Conservation (phyloP, 2,888 invertebrate genomes). For the Plebejus melissa region DNA sequence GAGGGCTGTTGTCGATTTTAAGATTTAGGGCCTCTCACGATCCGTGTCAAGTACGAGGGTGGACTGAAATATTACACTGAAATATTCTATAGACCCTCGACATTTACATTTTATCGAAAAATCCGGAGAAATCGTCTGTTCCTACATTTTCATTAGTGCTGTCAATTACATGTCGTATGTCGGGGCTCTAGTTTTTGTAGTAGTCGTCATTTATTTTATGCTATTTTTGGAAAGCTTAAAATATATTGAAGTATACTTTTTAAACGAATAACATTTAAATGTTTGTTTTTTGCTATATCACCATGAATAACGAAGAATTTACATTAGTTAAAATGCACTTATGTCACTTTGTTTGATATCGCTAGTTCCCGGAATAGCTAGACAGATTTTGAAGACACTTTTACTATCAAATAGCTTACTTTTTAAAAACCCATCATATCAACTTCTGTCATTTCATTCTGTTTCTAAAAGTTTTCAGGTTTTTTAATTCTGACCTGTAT, state of each 20-base stretch:
- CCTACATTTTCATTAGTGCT: constrained; percentile 14
- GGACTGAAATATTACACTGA: constrained; percentile 15
- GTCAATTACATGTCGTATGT: neutral
- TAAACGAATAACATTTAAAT: no score
- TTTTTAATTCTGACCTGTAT: no score
- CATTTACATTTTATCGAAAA: constrained; percentile 21
- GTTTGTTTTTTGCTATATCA: no score
- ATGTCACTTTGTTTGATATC: no score
- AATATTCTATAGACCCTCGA: constrained; percentile 18
- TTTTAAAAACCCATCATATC: no score
- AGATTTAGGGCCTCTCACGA: constrained; percentile 24
- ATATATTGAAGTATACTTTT: neutral
- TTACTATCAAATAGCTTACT: no score
- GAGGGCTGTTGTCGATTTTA: constrained; percentile 25
- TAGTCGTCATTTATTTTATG: neutral
- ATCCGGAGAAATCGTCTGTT: neutral
- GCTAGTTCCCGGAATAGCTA: no score
- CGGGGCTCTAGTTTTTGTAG: neutral
- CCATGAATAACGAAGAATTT: no score
- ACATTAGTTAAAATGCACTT: no score
- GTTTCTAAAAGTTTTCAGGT: no score
- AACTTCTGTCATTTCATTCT: no score
- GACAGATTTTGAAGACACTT: no score
- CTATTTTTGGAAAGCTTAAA: neutral
- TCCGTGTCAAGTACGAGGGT: constrained; percentile 16